These are phyloP conservation scores for Ailuropoda melanoleuca DNA, from an alignment of 2,113 vertebrate species.

Conservation along the genomic window DNA sequence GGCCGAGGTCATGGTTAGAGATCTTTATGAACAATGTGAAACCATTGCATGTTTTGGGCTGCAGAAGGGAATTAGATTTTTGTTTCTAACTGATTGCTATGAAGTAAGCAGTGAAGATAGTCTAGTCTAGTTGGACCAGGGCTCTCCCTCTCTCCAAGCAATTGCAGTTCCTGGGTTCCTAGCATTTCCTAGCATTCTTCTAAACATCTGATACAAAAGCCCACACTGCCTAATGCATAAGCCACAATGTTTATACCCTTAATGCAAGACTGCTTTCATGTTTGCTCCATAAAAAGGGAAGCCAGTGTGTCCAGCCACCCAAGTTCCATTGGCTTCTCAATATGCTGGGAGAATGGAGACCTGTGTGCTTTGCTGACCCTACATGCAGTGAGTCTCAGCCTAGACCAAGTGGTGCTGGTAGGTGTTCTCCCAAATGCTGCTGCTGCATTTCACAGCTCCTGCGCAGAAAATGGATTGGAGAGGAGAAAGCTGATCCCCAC, in stretches of 20 bases:
- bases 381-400: not conserved
- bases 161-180: not conserved
- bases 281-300: not conserved
- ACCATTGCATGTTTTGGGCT: not conserved
- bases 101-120: not conserved
- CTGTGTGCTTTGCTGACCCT: not conserved
- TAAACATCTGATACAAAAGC: not conserved
- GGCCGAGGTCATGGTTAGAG: not conserved
- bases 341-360: not conserved
- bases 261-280: no score
- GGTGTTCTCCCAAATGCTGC: not conserved
- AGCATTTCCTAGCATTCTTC: not conserved
- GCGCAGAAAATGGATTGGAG: not conserved
- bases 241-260: not conserved
- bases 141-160: not conserved
- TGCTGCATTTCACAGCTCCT: no score
- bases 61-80: not conserved
- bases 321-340: not conserved
- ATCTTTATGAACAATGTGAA: not conserved
- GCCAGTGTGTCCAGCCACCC: rapidly evolving
- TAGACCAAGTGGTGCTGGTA: not conserved
- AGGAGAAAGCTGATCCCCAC: not conserved
- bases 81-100: not conserved
- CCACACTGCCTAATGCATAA: not conserved
- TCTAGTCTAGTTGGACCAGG: not conserved